Evolutionary conservation across 1,140 invertebrate species (phyloP).

Genomic region (Ctenoplectra terminalis): DNA sequence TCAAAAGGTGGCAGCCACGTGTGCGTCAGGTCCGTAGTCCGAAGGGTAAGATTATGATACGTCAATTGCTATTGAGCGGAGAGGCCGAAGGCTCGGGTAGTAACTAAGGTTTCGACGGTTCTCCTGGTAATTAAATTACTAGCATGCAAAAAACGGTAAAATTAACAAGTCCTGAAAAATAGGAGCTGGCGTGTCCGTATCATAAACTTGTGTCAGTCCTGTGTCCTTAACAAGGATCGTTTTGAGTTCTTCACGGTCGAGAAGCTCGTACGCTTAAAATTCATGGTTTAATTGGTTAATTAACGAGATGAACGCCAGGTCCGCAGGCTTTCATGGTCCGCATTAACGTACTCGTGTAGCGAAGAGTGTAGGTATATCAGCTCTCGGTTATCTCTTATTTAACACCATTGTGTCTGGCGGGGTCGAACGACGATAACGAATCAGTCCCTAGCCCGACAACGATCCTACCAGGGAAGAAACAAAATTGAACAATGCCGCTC

Average conservation of each 20-base stretch:
- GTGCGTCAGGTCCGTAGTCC: too few relatives aligned
- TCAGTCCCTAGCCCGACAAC: constrained; percentile 59
- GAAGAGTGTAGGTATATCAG: constrained; percentile 61
- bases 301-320: constrained; percentile 40
- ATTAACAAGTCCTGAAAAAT: too few relatives aligned
- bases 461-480: constrained; percentile 53
- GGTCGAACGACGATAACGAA: constrained; percentile 76
- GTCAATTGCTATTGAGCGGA: too few relatives aligned
- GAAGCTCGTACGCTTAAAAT: constrained; percentile 3
- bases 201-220: too few relatives aligned
- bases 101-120: too few relatives aligned
- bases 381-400: constrained; percentile 74
- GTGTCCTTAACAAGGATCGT: too few relatives aligned
- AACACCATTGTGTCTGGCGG: constrained; percentile 77
- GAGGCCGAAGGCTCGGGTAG: too few relatives aligned
- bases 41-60: too few relatives aligned
- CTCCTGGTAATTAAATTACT: too few relatives aligned
- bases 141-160: too few relatives aligned
- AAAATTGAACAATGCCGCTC: constrained; percentile 77
- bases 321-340: neutral
- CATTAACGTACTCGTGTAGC: constrained; percentile 64
- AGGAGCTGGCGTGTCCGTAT: too few relatives aligned
- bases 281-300: constrained; percentile 63
- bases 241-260: neutral
- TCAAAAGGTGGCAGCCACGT: too few relatives aligned